Conservation (phyloP, 35 echinoderm and acorn worm species). For the Amphiura filiformis region DNA sequence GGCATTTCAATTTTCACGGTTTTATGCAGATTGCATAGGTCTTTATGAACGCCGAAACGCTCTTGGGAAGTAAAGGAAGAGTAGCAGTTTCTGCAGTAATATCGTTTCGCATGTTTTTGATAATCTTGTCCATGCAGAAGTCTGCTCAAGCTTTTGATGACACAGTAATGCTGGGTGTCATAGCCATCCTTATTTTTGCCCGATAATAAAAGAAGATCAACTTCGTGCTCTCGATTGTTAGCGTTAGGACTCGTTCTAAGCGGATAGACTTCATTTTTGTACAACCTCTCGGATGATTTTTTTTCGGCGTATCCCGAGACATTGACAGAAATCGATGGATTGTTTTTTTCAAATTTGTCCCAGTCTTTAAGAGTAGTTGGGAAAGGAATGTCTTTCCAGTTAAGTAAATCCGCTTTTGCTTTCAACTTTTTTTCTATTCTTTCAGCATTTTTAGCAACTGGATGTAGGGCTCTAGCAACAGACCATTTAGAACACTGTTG, state of each 20-base stretch:
- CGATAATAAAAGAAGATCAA: neutral
- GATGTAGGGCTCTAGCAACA: too few species aligned
- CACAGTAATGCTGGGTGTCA: neutral
- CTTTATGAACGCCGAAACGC: neutral
- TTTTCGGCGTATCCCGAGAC: too few species aligned
- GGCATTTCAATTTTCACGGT: neutral
- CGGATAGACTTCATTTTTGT: neutral
- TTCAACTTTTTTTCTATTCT: too few species aligned
- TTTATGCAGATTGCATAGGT: neutral
- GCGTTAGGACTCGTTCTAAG: neutral
- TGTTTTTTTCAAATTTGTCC: too few species aligned
- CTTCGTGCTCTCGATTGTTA: neutral
- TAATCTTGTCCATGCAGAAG: neutral
- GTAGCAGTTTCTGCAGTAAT: neutral
- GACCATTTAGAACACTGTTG: too few species aligned
- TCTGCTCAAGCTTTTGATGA: neutral
- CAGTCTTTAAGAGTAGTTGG: too few species aligned
- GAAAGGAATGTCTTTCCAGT: too few species aligned
- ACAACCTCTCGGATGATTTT: too few species aligned
- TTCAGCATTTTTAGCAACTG: too few species aligned
- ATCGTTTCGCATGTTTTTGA: neutral
- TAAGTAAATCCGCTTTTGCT: too few species aligned
- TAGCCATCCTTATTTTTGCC: neutral
- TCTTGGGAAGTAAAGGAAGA: neutral
- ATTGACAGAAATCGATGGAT: too few species aligned